Evolutionary conservation across 2,888 invertebrate species (phyloP).

Genomic region (Chironomus riparius): DNA sequence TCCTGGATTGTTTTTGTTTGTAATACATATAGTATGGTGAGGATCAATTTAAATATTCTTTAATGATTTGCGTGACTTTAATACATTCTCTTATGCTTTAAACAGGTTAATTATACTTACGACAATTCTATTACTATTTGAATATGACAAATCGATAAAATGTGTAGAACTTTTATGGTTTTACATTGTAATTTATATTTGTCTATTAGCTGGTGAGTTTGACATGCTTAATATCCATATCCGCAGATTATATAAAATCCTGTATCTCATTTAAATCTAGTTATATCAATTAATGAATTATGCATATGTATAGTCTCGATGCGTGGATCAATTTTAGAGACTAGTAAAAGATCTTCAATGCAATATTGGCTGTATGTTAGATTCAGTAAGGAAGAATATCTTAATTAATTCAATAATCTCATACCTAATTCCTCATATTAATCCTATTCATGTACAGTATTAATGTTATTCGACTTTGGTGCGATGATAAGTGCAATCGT

Average conservation of each 20-base stretch:
- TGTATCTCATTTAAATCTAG: conserved; percentile 32
- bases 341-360: conserved; percentile 62
- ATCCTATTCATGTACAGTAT: conserved; percentile 48
- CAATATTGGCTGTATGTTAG: conserved; percentile 70
- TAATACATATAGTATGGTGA: conserved; percentile 71
- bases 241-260: background rate
- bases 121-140: conserved; percentile 38
- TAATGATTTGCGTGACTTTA: background rate
- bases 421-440: conserved; percentile 1
- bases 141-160: conserved; percentile 39
- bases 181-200: conserved; percentile 41
- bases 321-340: conserved; percentile 70
- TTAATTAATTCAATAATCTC: background rate
- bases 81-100: background rate
- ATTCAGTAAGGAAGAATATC: conserved; percentile 49
- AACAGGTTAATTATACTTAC: conserved; percentile 39
- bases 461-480: conserved; percentile 62
- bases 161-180: conserved; percentile 42
- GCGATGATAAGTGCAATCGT: conserved; percentile 65
- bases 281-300: conserved; percentile 57
- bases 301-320: conserved; percentile 65
- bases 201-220: conserved; percentile 41
- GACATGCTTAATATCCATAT: background rate
- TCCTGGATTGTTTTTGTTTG: conserved; percentile 66
- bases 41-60: conserved; percentile 34